A percentile compares a stretch with the other conserved stretches of the same genome.
These are phyloP conservation scores for Parascotia fuliginaria DNA, from an alignment of 2,888 invertebrate species.

Conservation along the genomic window DNA sequence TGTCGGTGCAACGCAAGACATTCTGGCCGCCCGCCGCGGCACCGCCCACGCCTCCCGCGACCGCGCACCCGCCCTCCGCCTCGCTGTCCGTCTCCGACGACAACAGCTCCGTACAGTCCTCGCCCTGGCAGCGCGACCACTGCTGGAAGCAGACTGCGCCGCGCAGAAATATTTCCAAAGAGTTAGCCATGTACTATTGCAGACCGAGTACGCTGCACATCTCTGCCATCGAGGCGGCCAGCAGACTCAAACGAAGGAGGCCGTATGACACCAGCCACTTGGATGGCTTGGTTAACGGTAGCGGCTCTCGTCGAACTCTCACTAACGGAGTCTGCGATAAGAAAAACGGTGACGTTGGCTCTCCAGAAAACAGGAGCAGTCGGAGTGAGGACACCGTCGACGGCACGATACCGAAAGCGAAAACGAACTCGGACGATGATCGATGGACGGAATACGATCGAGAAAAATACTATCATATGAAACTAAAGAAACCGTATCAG, in stretches of 20 bases:
- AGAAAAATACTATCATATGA: conserved; percentile 80
- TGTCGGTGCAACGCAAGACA: conserved; percentile 94
- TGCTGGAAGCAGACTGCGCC: conserved; percentile 95
- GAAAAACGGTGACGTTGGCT: conserved; percentile 64
- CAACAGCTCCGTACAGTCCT: conserved; percentile 95
- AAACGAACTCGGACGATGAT: conserved; percentile 58
- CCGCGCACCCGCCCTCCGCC: conserved; percentile 88
- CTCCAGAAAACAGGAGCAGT: conserved; percentile 52
- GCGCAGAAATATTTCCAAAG: conserved; percentile 89
- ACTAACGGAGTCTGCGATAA: conserved; percentile 65
- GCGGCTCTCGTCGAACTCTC: conserved; percentile 45
- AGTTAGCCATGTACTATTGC: conserved; percentile 90
- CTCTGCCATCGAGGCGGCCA: conserved; percentile 72
- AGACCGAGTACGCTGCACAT: conserved; percentile 82
- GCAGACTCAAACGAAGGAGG: conserved; percentile 87
- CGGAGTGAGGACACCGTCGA: conserved; percentile 65
- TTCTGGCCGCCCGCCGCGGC: conserved; percentile 93
- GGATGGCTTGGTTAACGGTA: conserved; percentile 57
- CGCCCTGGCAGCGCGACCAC: conserved; percentile 96
- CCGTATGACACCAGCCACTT: conserved; percentile 84
- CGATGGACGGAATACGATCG: conserved; percentile 70
- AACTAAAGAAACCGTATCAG: conserved; percentile 83
- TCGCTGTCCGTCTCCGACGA: conserved; percentile 96
- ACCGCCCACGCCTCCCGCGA: conserved; percentile 76
- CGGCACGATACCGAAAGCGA: conserved; percentile 51